Conservation (phyloP, 2,888 invertebrate genomes). For the Ochropleura leucogaster region DNA sequence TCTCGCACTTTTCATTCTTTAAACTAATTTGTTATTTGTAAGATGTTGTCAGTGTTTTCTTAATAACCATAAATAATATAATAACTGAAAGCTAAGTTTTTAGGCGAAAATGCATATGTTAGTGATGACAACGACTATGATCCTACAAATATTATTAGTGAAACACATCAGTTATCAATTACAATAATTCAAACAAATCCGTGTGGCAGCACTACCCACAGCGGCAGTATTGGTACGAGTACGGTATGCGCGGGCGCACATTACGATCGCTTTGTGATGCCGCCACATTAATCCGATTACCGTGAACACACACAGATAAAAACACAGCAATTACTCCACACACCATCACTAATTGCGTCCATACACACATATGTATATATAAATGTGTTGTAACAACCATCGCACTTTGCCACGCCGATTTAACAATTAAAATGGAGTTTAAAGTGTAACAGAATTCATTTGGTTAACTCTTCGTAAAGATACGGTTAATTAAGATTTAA, state of each 20-base stretch:
- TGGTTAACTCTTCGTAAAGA: conserved; percentile 38
- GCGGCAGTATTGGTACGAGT: conserved; percentile 36
- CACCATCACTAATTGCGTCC: conserved; percentile 57
- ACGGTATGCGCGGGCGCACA: conserved; percentile 58
- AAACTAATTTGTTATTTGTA: too few relatives aligned
- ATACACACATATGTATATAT: not conserved
- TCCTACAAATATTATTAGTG: not conserved
- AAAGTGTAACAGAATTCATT: conserved; percentile 55
- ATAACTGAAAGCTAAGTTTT: not conserved
- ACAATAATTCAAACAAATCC: conserved; percentile 25
- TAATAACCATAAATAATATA: not conserved
- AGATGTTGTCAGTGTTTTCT: too few relatives aligned
- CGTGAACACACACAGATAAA: conserved; percentile 61
- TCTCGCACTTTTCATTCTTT: not conserved
- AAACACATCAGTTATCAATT: conserved; percentile 7
- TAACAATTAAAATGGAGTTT: conserved; percentile 52
- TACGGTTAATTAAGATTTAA: conserved; percentile 29
- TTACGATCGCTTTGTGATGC: conserved; percentile 52
- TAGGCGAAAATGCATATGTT: too few relatives aligned
- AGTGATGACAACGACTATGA: not conserved
- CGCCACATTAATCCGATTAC: conserved; percentile 66
- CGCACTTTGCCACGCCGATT: conserved; percentile 37
- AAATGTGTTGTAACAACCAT: conserved; percentile 2
- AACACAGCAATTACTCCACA: conserved; percentile 56
- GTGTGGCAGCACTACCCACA: conserved; percentile 23